phyloP scores from a whole-genome alignment of 2,113 vertebrate species.

The Rissa tridactyla region DNA sequence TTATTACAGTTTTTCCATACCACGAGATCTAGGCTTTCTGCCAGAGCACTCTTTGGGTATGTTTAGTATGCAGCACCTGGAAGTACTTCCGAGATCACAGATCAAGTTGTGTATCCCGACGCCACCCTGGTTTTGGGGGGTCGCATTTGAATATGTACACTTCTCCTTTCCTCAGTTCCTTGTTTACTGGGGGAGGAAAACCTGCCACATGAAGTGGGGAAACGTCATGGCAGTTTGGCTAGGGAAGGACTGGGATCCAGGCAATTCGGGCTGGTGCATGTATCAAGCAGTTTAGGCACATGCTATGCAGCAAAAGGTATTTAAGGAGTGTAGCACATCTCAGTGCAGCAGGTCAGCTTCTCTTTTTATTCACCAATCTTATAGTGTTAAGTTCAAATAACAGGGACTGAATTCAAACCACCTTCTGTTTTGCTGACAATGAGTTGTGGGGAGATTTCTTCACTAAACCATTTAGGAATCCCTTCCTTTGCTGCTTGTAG shows the following conservation, averaged over 20 bases:
- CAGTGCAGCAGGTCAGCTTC: not conserved
- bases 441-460: not conserved
- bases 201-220: not conserved
- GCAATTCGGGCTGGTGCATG: accelerated
- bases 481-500: not conserved
- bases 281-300: not conserved
- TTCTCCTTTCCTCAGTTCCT: not conserved
- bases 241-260: not conserved
- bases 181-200: not conserved
- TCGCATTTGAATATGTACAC: not conserved
- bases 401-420: not conserved
- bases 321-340: not conserved
- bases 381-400: not conserved
- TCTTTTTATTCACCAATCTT: not conserved
- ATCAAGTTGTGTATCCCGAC: not conserved
- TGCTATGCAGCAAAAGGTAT: not conserved
- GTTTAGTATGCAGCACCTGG: slow-evolving; percentile 65
- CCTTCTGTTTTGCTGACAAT: not conserved
- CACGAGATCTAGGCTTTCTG: slow-evolving; percentile 48
- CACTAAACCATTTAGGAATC: not conserved
- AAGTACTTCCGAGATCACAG: slow-evolving; percentile 52
- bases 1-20: slow-evolving; percentile 56
- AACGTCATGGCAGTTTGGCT: not conserved
- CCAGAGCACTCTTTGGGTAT: slow-evolving; percentile 40
- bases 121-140: not conserved